These are phyloP conservation scores for Dendrophyllia cribrosa DNA, from an alignment of 64 coral and sea anemone genomes.

Conservation along the genomic window DNA sequence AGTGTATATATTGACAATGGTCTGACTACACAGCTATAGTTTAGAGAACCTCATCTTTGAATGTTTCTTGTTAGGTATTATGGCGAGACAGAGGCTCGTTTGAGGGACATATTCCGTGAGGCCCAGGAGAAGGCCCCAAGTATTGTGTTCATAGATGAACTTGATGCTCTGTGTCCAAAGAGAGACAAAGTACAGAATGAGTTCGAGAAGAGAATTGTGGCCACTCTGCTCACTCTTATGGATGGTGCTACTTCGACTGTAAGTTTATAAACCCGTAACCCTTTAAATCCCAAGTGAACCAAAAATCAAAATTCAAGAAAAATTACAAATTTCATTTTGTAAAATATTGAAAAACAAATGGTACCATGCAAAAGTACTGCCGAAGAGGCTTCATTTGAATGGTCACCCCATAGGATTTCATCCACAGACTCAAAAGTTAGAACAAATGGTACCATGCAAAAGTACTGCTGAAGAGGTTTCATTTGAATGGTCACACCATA, in stretches of 20 bases:
- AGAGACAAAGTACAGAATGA: slow-evolving; percentile 98
- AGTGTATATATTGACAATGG: no score
- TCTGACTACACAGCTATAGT: not conserved
- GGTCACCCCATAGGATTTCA: no score
- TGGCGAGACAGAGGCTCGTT: slow-evolving; percentile 95
- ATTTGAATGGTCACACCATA: no score
- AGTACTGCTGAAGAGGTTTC: no score
- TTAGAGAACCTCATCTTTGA: not conserved
- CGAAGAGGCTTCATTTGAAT: no score
- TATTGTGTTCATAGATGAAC: slow-evolving; percentile 97
- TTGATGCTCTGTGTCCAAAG: slow-evolving; percentile 95
- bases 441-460: no score
- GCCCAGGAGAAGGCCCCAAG: slow-evolving; percentile 80
- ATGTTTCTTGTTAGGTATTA: slow-evolving; percentile 75
- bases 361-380: no score
- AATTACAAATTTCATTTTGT: no score
- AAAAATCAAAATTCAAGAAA: no score
- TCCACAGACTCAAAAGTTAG: no score
- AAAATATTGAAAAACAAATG: no score
- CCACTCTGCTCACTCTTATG: slow-evolving; percentile 93
- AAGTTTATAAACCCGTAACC: not conserved
- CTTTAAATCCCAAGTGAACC: no score
- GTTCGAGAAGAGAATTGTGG: slow-evolving; percentile 98
- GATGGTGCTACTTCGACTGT: slow-evolving; percentile 69
- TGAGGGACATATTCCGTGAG: slow-evolving; percentile 95